Evolutionary conservation across 2,797 vertebrate species (phyloP).

Genomic region (Mycteria americana): DNA sequence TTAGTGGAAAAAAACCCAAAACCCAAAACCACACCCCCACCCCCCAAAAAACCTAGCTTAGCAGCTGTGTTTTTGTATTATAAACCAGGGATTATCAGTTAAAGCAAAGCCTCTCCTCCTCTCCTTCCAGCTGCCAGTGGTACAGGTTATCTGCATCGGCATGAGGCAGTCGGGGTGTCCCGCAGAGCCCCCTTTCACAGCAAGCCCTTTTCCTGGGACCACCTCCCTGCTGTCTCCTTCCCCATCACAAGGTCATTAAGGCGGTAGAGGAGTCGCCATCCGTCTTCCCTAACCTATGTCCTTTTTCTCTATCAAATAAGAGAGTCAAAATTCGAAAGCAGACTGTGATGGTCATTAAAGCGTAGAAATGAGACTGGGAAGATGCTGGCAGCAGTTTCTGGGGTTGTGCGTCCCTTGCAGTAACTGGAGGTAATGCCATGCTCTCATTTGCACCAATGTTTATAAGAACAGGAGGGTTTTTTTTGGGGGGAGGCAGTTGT

Average conservation of each 20-base stretch:
- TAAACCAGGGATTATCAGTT: neutral
- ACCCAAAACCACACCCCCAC: no score
- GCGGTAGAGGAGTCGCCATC: neutral
- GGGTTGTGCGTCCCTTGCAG: neutral
- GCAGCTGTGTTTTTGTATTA: neutral
- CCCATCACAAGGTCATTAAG: neutral
- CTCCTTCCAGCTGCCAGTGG: neutral
- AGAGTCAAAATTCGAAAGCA: neutral
- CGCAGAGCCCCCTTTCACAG: neutral
- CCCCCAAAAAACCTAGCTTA: neutral
- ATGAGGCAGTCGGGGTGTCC: rapidly evolving
- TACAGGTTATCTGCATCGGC: neutral
- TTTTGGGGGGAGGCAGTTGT: no score
- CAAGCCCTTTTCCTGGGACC: neutral
- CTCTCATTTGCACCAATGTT: neutral
- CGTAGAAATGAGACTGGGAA: neutral
- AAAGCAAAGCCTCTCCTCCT: neutral
- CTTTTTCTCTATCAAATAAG: neutral
- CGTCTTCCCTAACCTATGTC: neutral
- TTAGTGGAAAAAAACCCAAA: neutral
- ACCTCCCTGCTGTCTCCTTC: neutral
- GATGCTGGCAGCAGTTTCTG: neutral
- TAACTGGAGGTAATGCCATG: neutral
- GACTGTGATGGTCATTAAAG: neutral
- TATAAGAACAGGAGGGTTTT: neutral